phyloP scores from a whole-genome alignment of 2,888 invertebrate genomes.

The Microplitis deprimator region DNA sequence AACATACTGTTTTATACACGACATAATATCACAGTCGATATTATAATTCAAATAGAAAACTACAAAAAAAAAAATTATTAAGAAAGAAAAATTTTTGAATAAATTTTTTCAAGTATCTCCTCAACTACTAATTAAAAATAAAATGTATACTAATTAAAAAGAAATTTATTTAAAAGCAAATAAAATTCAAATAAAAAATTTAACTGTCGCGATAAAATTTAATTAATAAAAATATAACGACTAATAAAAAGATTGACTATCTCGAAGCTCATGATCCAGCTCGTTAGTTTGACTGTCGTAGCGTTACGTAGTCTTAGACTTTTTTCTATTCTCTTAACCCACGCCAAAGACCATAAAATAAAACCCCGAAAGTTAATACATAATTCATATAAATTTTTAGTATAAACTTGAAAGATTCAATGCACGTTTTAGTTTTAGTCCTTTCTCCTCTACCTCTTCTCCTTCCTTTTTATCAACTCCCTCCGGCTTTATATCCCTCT shows the following conservation, averaged over 20 bases:
- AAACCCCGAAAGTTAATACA: slow-evolving; percentile 14
- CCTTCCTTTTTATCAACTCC: background rate
- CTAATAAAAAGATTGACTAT: slow-evolving; percentile 5
- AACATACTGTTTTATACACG: background rate
- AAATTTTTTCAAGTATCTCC: background rate
- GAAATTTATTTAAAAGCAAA: background rate
- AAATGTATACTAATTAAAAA: background rate
- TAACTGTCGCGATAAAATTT: background rate
- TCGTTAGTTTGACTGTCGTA: slow-evolving; percentile 17
- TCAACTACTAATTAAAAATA: background rate
- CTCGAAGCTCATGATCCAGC: background rate
- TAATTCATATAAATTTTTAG: slow-evolving; percentile 29
- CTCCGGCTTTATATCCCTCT: background rate
- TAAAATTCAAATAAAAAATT: background rate
- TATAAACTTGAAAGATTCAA: slow-evolving; percentile 18
- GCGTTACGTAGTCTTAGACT: background rate
- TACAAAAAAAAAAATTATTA: background rate
- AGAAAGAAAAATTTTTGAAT: background rate
- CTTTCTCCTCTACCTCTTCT: background rate
- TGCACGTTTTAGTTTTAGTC: background rate
- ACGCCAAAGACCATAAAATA: slow-evolving; percentile 23
- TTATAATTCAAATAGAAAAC: background rate
- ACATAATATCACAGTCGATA: slow-evolving; percentile 9
- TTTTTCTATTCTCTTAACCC: slow-evolving; percentile 16
- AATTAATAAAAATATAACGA: slow-evolving; percentile 6